Conservation (phyloP, 2,113 vertebrate genomes). For the Trematomus loennbergii region DNA sequence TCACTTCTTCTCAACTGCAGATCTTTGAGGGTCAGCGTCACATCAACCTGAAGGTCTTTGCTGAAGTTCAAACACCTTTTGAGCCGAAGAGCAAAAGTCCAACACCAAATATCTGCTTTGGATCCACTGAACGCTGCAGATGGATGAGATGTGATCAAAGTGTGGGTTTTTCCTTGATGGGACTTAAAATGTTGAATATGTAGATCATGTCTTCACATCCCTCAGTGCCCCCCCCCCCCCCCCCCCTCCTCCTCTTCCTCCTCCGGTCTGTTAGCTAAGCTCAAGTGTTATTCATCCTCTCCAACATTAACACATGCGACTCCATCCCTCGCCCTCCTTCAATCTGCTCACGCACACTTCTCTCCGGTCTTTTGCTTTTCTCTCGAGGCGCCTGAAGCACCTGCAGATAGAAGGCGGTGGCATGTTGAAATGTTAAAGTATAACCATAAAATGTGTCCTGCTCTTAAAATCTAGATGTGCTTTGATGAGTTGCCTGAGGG, state of each 20-base stretch:
- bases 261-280: slow-evolving; percentile 40
- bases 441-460: slow-evolving; percentile 60
- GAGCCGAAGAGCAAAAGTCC: slow-evolving; percentile 3
- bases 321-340: slow-evolving; percentile 45
- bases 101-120: background rate
- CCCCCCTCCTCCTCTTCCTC: background rate
- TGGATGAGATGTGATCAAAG: slow-evolving; percentile 38
- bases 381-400: slow-evolving; percentile 28
- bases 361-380: background rate
- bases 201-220: slow-evolving; percentile 60
- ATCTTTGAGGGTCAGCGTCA: too few species aligned
- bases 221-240: background rate
- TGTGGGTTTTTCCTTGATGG: slow-evolving; percentile 33
- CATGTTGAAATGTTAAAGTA: slow-evolving; percentile 61
- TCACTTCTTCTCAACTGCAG: too few species aligned
- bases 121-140: slow-evolving; percentile 19
- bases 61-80: slow-evolving; percentile 17
- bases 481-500: slow-evolving; percentile 53
- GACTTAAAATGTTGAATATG: slow-evolving; percentile 61
- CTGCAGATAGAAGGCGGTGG: slow-evolving; percentile 32
- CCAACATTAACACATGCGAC: slow-evolving; percentile 46
- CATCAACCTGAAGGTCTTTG: background rate
- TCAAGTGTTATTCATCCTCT: slow-evolving; percentile 49
- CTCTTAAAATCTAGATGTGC: slow-evolving; percentile 59
- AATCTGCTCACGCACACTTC: slow-evolving; percentile 27